These are phyloP conservation scores for Yponomeuta plumbellus DNA, from an alignment of 2,888 invertebrate species.

Conservation along the genomic window DNA sequence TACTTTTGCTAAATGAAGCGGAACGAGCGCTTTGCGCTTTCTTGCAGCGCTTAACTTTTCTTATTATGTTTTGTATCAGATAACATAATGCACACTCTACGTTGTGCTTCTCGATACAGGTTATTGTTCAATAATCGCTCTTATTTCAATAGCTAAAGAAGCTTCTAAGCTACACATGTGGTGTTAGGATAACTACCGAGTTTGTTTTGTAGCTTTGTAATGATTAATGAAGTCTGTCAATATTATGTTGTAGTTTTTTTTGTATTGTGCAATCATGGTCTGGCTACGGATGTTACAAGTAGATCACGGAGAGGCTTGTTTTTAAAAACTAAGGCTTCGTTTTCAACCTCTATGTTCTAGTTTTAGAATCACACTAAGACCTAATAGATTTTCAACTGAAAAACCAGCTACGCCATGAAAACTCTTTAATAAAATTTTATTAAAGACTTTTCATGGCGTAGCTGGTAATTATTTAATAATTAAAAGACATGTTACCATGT, in stretches of 20 bases:
- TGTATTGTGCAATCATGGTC: no score
- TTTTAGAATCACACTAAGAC: no score
- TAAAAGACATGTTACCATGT: no score
- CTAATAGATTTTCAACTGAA: no score
- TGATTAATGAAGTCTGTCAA: neutral
- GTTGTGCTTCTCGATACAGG: neutral
- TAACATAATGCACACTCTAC: conserved; percentile 17
- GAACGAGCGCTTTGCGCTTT: conserved; percentile 46
- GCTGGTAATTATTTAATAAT: no score
- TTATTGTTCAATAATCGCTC: neutral
- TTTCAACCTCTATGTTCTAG: no score
- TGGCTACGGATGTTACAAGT: neutral
- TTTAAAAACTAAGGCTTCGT: neutral
- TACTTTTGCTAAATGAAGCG: conserved; percentile 74
- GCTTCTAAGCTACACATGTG: neutral
- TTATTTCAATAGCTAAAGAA: neutral
- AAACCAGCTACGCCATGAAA: no score
- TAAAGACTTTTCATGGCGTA: no score
- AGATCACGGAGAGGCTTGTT: neutral
- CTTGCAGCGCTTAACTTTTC: conserved; percentile 38
- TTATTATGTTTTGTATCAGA: conserved; percentile 44
- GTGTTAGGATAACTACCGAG: neutral
- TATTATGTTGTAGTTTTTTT: neutral
- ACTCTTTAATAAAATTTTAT: no score
- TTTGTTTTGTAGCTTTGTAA: neutral